Evolutionary conservation across 2,888 invertebrate genomes (phyloP).

Genomic region (Cyclophora albipunctata): DNA sequence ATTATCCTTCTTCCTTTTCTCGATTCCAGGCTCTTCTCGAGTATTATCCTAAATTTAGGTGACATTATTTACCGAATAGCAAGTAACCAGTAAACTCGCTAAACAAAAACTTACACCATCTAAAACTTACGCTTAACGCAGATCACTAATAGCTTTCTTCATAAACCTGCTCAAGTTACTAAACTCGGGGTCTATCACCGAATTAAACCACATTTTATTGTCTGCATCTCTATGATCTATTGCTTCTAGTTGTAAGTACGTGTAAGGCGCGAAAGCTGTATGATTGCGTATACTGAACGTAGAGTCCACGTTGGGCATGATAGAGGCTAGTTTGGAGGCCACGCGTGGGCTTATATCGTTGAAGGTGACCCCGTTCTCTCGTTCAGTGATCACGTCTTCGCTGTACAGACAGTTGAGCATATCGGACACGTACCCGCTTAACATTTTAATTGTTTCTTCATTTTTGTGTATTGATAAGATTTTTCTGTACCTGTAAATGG

Average conservation of each 20-base stretch:
- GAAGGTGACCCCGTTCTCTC: slow-evolving; percentile 45
- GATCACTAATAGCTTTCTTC: slow-evolving; percentile 35
- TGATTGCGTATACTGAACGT: slow-evolving; percentile 52
- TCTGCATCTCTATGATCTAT: slow-evolving; percentile 31
- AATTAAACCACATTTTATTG: slow-evolving; percentile 43
- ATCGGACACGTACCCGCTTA: slow-evolving; percentile 46
- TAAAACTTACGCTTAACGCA: slow-evolving; percentile 15
- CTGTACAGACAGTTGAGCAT: slow-evolving; percentile 51
- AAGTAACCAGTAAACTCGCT: too few relatives aligned
- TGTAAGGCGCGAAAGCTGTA: slow-evolving; percentile 54
- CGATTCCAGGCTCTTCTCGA: too few relatives aligned
- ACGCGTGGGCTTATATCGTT: slow-evolving; percentile 42
- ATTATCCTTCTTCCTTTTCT: too few relatives aligned
- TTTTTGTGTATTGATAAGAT: slow-evolving; percentile 34
- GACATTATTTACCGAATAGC: too few relatives aligned
- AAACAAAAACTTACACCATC: too few relatives aligned
- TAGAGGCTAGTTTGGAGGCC: slow-evolving; percentile 36
- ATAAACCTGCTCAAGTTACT: slow-evolving; percentile 37
- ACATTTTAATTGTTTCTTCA: slow-evolving; percentile 30
- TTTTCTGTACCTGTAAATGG: slow-evolving; percentile 46
- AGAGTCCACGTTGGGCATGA: slow-evolving; percentile 44
- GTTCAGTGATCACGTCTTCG: slow-evolving; percentile 37
- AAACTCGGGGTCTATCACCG: slow-evolving; percentile 39
- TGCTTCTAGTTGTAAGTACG: slow-evolving; percentile 32
- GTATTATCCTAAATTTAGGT: too few relatives aligned